These are phyloP conservation scores for Aix galericulata DNA, from an alignment of 2,113 vertebrate genomes.

Conservation along the genomic window DNA sequence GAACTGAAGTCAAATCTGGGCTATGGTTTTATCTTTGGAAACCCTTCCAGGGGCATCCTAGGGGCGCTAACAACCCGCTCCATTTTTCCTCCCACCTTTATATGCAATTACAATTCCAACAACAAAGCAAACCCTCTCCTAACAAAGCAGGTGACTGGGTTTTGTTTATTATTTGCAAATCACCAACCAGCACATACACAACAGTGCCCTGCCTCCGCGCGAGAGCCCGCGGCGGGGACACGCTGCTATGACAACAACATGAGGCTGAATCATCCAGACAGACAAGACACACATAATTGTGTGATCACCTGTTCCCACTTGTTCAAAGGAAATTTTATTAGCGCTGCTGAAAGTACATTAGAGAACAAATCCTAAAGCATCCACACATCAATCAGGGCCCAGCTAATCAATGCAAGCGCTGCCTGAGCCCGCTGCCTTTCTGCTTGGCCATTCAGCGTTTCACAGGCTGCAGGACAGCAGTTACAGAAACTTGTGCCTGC, in stretches of 20 bases:
- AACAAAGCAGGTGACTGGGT: neutral
- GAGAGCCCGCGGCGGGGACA: neutral
- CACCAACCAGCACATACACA: neutral
- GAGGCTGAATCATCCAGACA: constrained; percentile 49
- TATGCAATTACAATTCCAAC: neutral
- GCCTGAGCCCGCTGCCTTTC: neutral
- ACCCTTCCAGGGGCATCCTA: neutral
- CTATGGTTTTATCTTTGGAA: neutral
- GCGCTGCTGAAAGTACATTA: constrained; percentile 28
- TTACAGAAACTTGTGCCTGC: neutral
- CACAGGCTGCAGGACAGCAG: neutral
- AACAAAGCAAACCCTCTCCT: neutral
- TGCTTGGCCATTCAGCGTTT: neutral
- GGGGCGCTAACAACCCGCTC: neutral
- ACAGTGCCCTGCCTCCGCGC: neutral
- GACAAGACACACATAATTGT: constrained; percentile 49
- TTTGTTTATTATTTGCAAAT: constrained; percentile 48
- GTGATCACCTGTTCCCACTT: constrained; percentile 37
- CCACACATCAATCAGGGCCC: neutral
- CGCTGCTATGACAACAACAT: constrained; percentile 64
- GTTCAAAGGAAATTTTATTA: constrained; percentile 68
- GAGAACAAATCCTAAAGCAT: constrained; percentile 39
- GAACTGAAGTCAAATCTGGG: neutral
- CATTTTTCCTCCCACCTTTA: neutral
- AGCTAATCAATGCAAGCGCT: neutral